A percentile compares a stretch with the other conserved stretches of the same genome.
Conservation (phyloP, 2,797 vertebrate genomes). For the Caiman crocodilus region DNA sequence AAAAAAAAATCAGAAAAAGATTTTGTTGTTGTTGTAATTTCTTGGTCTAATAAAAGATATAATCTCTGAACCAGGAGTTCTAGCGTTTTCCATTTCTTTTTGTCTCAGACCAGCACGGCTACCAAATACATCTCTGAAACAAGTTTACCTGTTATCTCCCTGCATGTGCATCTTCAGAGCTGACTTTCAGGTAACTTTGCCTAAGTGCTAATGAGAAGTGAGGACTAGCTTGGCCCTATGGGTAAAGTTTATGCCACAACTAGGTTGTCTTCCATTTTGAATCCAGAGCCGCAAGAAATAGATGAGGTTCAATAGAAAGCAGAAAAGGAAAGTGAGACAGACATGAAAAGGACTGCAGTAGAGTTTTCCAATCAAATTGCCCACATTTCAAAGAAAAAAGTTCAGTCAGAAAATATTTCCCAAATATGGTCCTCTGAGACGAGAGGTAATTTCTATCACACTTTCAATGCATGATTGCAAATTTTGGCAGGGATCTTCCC, state of each 20-base stretch:
- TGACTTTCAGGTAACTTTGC: not conserved
- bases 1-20: too few species aligned
- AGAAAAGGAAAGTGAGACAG: not conserved
- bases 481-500: accelerated
- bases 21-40: too few species aligned
- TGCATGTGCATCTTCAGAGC: not conserved
- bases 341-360: not conserved
- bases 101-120: not conserved
- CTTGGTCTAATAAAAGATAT: too few species aligned
- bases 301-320: not conserved
- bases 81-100: too few species aligned
- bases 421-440: not conserved
- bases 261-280: not conserved
- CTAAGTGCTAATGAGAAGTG: not conserved
- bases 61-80: too few species aligned
- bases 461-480: not conserved
- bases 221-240: not conserved
- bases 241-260: not conserved
- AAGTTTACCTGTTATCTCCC: not conserved
- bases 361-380: not conserved
- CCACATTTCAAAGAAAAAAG: accelerated
- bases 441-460: not conserved
- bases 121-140: not conserved
- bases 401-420: not conserved
- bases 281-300: not conserved